Evolutionary conservation across 2,888 invertebrate genomes (phyloP), one percentile per base, ranked within the genome.

Genomic region (Drosophila aldrichi): DNA sequence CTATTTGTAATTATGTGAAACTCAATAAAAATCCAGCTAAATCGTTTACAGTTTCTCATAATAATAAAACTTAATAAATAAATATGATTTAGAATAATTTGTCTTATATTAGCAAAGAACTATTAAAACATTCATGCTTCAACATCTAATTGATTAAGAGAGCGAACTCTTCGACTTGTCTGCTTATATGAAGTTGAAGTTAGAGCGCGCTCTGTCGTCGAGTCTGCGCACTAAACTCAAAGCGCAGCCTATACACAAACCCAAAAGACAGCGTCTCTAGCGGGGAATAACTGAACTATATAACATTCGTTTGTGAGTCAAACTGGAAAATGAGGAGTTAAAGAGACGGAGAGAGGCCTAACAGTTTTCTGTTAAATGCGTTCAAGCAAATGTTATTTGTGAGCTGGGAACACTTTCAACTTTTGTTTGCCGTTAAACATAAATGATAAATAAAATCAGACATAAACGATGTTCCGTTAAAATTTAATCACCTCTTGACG

Each of bases 241-340:
- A 40, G 49, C 41, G 36, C 66, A 83, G 79, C 70, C 77, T 70
- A 56, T 77, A 59, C 84, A 87, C 87, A 65, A 83, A 84, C 83
- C 83, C n/a, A 48, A 8, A 7, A n/a, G 16, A 14, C 36, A 32
- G 38, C 58, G 60, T 70, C 51, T 67, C 86, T 79, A 65, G 74
- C 86, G 86, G 77, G 48, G 48, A 74, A 67, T 52, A 54, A 43
- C 14, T 38, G 81, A 72, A 83, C 79, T 83, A 77, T 52, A 56
- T 61, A 61, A 55, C 65, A 48, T 57, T 48, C 7, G 10, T 25
- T 20, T 10, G 4, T 16, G 36, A 49, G 22, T 32, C 32, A 18
- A 56, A 14, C 40, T 36, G 29, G 43, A 16, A 43, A 29, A 12
- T 12, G 3, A 6, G n/a, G 10, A 10, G 22, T 3, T 25, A 14